Conservation (phyloP, 2,797 vertebrate genomes). For the Falco naumanni region DNA sequence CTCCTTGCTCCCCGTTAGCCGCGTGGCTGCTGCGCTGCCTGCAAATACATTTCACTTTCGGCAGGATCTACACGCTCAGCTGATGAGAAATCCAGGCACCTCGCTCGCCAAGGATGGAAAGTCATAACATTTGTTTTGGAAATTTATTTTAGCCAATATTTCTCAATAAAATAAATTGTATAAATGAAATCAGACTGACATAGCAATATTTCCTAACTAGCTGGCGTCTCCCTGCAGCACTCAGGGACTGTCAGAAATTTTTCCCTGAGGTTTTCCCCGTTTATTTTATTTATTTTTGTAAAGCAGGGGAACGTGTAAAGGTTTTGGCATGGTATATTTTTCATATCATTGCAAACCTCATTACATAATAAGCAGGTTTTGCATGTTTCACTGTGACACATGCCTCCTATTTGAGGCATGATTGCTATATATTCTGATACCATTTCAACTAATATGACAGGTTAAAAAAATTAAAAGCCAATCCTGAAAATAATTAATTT, state of each 20-base stretch:
- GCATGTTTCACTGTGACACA: background rate
- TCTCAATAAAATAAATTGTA: slow-evolving; percentile 80
- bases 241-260: slow-evolving; percentile 26
- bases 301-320: background rate
- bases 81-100: slow-evolving; percentile 52
- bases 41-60: background rate
- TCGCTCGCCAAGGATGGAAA: slow-evolving; percentile 38
- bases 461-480: background rate
- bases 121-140: slow-evolving; percentile 75
- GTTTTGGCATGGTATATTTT: slow-evolving; percentile 16
- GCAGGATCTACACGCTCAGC: background rate
- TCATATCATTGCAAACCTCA: slow-evolving; percentile 43
- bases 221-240: slow-evolving; percentile 40
- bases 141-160: slow-evolving; percentile 78
- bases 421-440: background rate
- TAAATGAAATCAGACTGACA: slow-evolving; percentile 80
- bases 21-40: background rate
- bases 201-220: slow-evolving; percentile 71
- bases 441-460: background rate
- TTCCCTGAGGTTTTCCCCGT: slow-evolving; percentile 50
- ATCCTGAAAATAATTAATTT: background rate
- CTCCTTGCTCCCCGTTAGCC: background rate
- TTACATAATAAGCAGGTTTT: slow-evolving; percentile 24
- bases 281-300: slow-evolving; percentile 52
- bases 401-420: background rate